phyloP scores from a whole-genome alignment of 2,888 invertebrate species.

The Thera obeliscata region DNA sequence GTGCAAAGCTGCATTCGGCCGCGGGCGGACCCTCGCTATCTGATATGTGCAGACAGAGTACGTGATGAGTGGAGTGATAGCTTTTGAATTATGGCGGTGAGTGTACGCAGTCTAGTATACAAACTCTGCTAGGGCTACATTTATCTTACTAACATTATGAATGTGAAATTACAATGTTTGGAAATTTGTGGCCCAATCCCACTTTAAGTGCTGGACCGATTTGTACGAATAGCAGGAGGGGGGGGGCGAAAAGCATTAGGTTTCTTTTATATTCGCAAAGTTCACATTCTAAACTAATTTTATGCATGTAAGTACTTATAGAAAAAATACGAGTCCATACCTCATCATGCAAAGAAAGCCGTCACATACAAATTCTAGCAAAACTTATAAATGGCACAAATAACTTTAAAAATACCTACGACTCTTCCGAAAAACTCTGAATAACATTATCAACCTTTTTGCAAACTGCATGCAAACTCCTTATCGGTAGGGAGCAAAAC shows the following conservation, averaged over 20 bases:
- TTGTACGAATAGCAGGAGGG: too few species aligned
- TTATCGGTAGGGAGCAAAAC: conserved; percentile 56
- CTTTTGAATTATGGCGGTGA: conserved; percentile 57
- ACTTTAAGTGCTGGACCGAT: too few species aligned
- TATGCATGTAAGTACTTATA: neutral
- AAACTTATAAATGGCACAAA: neutral
- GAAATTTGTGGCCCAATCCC: too few species aligned
- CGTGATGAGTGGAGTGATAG: conserved; percentile 71
- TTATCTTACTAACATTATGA: too few species aligned
- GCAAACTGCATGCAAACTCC: conserved; percentile 24
- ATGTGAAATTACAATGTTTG: too few species aligned
- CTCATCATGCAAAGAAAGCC: neutral
- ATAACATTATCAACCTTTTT: conserved; percentile 25
- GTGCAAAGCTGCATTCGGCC: conserved; percentile 69
- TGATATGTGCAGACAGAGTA: conserved; percentile 68
- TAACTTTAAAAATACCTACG: conserved; percentile 9
- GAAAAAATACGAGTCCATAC: neutral
- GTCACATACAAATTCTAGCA: neutral
- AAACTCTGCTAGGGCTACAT: neutral
- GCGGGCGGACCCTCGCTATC: conserved; percentile 60
- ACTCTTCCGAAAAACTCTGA: conserved; percentile 31
- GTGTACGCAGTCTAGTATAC: conserved; percentile 44
- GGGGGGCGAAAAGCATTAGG: too few species aligned
- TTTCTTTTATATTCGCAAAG: too few species aligned
- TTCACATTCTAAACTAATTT: too few species aligned